Evolutionary conservation across 2,113 vertebrate species (phyloP), one percentile per base, ranked within the genome.

Genomic region (Pristiophorus japonicus): DNA sequence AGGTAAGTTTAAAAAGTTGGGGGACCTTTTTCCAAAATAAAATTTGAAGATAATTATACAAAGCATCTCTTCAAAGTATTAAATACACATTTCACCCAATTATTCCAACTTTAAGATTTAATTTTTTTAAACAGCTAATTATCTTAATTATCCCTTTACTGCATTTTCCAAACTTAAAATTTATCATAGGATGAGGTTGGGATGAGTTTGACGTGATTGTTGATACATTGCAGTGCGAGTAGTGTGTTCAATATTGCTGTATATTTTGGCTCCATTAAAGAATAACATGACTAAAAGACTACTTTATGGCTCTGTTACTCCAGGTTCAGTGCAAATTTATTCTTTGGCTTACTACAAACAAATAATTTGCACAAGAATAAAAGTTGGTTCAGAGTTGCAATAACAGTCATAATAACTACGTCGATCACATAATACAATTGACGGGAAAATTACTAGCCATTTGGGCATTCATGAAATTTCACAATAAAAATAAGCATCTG

Each of bases 311-410:
- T 70, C 51, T 34, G 16, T 94, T 27, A 70, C 38, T 94, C 65
- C 92, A 67, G 6, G 18, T 47, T 70, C 66, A 94, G 24, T 94
- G 93, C 65, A 94, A 70, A 51, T 94, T 94, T 70, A 94, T 73
- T 94, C 65, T 94, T 94, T 70, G 92, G 66, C 45, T 94, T 94
- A 16, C 93, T 45, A 47, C 42, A 47, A 70, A 70, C 42, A 51
- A 94, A 94, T 94, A 70, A 73, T 70, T 73, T 51, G 66, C 93
- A 27, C 38, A 94, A 62, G 38, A 47, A 30, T 45, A 94, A 27
- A 45, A 73, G 45, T 70, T 94, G 42, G 65, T 67, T 55, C 45
- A 67, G 42, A 85, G 51, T 34, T 34, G 30, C 87, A 90, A 34
- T 59, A 59, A 34, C 51, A 94, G 93, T 27, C 93, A 70, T 94